Conservation (phyloP, 1,140 invertebrate genomes). For the Cotesia chilonis region DNA sequence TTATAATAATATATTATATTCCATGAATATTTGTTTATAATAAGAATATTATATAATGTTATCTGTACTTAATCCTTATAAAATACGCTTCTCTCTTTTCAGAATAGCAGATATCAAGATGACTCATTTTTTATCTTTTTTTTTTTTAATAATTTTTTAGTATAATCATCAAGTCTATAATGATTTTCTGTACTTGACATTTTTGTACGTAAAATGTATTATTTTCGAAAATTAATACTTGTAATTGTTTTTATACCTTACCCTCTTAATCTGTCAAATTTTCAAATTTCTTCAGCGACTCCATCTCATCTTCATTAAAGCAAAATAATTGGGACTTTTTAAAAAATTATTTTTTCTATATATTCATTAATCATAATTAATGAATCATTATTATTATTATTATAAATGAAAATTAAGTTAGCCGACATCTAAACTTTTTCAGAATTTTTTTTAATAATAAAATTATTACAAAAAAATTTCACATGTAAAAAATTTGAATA, state of each 20-base stretch:
- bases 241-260: neutral
- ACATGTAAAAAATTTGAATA: too few relatives aligned
- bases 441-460: too few relatives aligned
- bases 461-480: too few relatives aligned
- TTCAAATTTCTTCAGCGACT: neutral
- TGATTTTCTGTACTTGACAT: conserved; percentile 27
- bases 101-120: conserved; percentile 2
- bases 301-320: too few relatives aligned
- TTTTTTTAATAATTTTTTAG: neutral
- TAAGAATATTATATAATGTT: conserved; percentile 16
- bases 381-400: too few relatives aligned
- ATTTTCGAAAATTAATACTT: conserved; percentile 20
- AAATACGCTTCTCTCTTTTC: conserved; percentile 5
- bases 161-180: neutral
- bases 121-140: neutral
- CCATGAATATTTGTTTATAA: conserved; percentile 28
- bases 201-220: conserved; percentile 30
- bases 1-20: conserved; percentile 8
- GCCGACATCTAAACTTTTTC: too few relatives aligned
- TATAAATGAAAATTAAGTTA: too few relatives aligned
- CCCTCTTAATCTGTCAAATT: neutral
- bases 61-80: conserved; percentile 21
- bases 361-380: too few relatives aligned
- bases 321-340: too few relatives aligned
- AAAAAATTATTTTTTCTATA: too few relatives aligned